phyloP scores from a whole-genome alignment of 2,797 vertebrate species.

The Aphelocoma californica region DNA sequence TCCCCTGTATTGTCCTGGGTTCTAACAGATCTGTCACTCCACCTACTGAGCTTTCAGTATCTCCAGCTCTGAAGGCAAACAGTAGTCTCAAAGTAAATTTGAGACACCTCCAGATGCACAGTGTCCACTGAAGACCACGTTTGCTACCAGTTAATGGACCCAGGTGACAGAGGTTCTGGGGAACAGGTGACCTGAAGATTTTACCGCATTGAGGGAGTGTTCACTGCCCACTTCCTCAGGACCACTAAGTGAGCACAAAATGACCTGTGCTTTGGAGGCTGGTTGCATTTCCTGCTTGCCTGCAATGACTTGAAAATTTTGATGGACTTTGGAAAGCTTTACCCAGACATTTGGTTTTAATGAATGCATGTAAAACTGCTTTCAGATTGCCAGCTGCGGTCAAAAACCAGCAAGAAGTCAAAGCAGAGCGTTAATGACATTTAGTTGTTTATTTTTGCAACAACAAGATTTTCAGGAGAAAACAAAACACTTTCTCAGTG shows the following conservation, averaged over 20 bases:
- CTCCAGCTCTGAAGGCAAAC: not conserved
- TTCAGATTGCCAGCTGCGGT: not conserved
- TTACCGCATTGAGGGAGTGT: rapidly evolving
- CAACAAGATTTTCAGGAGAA: constrained; percentile 37
- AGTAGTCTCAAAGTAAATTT: not conserved
- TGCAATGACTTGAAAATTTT: not conserved
- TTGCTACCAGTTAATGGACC: not conserved
- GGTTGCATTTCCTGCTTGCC: not conserved
- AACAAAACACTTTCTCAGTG: constrained; percentile 40
- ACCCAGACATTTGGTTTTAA: constrained; percentile 26
- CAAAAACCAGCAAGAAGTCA: not conserved
- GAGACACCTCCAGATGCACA: not conserved
- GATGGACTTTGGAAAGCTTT: constrained; percentile 16
- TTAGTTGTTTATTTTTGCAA: constrained; percentile 44
- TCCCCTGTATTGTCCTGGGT: not conserved
- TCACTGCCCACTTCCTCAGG: not conserved
- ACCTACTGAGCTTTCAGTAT: not conserved
- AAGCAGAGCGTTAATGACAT: constrained; percentile 1
- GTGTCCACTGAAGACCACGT: not conserved
- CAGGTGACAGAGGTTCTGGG: not conserved
- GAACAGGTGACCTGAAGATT: not conserved
- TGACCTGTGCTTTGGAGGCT: not conserved
- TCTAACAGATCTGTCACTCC: not conserved
- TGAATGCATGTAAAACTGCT: not conserved
- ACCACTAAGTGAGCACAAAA: not conserved